These are phyloP conservation scores for Etheostoma spectabile DNA, from an alignment of 2,113 vertebrate genomes.

Conservation along the genomic window DNA sequence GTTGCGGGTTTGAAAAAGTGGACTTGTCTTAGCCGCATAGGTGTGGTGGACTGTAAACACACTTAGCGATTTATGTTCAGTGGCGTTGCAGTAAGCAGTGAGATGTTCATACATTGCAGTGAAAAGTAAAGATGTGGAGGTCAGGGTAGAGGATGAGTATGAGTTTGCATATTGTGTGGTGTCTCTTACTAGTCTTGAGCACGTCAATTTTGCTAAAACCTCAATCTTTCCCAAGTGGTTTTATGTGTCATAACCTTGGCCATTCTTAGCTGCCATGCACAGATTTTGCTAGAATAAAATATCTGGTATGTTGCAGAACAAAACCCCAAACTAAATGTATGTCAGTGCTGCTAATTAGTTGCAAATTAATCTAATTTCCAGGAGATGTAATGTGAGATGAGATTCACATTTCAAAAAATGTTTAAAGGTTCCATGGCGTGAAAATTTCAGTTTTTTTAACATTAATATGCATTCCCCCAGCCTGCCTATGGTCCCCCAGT, in stretches of 20 bases:
- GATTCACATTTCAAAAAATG: neutral
- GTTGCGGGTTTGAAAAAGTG: neutral
- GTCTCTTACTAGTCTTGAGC: neutral
- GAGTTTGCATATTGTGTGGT: neutral
- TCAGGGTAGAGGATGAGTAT: neutral
- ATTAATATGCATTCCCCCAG: too few species aligned
- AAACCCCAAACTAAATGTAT: neutral
- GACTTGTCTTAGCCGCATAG: neutral
- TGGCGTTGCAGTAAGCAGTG: neutral
- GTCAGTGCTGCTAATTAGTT: neutral
- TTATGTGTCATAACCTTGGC: neutral
- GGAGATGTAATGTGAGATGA: too few species aligned
- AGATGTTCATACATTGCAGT: slow-evolving; percentile 1
- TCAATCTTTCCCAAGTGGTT: neutral
- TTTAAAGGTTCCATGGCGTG: too few species aligned
- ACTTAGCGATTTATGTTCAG: slow-evolving; percentile 5
- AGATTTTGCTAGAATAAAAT: neutral
- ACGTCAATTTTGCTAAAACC: neutral
- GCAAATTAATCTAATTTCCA: neutral
- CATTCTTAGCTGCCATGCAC: neutral
- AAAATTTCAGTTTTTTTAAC: too few species aligned
- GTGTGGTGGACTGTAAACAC: neutral
- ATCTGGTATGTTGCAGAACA: neutral
- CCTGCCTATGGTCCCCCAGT: too few species aligned
- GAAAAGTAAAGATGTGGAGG: slow-evolving; percentile 7